A percentile compares a stretch with the other conserved stretches of the same genome.
phyloP scores from a whole-genome alignment of 2,113 vertebrate species.

The Empidonax traillii region DNA sequence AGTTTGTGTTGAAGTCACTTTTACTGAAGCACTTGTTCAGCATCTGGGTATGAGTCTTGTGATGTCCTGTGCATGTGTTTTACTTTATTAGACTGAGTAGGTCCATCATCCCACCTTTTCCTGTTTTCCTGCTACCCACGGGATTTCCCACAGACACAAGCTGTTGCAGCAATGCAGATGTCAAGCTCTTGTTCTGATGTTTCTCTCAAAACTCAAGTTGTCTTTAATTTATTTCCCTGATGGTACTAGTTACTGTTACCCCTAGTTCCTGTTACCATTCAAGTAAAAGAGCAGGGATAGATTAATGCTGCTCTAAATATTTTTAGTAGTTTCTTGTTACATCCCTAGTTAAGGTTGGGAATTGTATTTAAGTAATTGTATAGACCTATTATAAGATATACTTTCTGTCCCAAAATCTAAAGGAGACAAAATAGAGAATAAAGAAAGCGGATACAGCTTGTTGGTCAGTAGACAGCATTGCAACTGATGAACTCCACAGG shows the following conservation, averaged over 20 bases:
- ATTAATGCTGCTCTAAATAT: constrained; percentile 1
- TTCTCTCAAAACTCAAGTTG: background rate
- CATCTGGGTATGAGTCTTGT: background rate
- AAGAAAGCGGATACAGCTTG: background rate
- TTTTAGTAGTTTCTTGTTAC: background rate
- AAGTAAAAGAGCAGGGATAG: background rate
- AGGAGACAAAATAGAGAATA: background rate
- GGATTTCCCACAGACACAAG: background rate
- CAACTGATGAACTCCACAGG: background rate
- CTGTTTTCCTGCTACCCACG: background rate
- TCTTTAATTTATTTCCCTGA: constrained; percentile 9
- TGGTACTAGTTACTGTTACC: background rate
- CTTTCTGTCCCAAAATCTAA: background rate
- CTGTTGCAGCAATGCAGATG: background rate
- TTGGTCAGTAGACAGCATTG: background rate
- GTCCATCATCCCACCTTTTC: background rate
- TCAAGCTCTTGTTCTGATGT: background rate
- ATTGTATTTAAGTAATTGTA: background rate
- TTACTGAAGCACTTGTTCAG: background rate
- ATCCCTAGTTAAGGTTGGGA: constrained; percentile 5
- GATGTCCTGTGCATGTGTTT: background rate
- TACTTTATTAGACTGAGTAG: background rate
- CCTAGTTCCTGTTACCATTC: background rate
- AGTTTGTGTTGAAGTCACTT: background rate
- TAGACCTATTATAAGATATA: background rate